phyloP scores from a whole-genome alignment of 1,140 invertebrate genomes.

The Notospermus geniculatus region DNA sequence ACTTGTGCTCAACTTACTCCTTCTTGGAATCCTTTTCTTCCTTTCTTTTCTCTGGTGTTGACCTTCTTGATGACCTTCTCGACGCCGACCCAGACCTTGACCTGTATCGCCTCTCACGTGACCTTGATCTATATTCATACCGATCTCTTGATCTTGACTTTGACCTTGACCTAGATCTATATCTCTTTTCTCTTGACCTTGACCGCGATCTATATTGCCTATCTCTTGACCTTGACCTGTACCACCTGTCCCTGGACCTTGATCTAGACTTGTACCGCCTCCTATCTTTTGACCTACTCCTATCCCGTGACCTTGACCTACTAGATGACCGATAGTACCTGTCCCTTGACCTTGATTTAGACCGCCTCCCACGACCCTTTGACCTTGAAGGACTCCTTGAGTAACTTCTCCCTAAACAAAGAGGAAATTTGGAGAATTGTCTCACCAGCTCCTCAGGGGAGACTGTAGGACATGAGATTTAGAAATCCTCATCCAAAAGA shows the following conservation, averaged over 20 bases:
- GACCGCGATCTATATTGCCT: too few species aligned
- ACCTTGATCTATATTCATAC: background rate
- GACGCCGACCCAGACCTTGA: background rate
- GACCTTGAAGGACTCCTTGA: slow-evolving; percentile 1
- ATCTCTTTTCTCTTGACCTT: background rate
- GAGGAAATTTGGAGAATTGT: too few species aligned
- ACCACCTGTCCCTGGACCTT: background rate
- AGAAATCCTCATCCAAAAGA: too few species aligned
- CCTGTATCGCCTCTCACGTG: background rate
- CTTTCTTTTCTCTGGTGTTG: slow-evolving; percentile 4
- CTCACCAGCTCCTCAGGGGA: too few species aligned
- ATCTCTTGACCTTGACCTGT: slow-evolving; percentile 3
- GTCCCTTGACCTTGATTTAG: slow-evolving; percentile 1
- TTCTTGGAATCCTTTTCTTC: background rate
- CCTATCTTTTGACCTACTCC: background rate
- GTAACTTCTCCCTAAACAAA: too few species aligned
- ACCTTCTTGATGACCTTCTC: background rate
- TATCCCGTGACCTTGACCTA: slow-evolving; percentile 12
- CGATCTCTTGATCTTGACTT: background rate
- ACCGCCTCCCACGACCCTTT: background rate
- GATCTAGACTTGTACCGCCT: background rate
- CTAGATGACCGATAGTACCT: background rate
- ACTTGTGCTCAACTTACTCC: background rate
- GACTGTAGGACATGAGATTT: too few species aligned
- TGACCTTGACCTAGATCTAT: background rate